Evolutionary conservation across 2,113 vertebrate genomes (phyloP).

Genomic region (Notarius quadriscutis): DNA sequence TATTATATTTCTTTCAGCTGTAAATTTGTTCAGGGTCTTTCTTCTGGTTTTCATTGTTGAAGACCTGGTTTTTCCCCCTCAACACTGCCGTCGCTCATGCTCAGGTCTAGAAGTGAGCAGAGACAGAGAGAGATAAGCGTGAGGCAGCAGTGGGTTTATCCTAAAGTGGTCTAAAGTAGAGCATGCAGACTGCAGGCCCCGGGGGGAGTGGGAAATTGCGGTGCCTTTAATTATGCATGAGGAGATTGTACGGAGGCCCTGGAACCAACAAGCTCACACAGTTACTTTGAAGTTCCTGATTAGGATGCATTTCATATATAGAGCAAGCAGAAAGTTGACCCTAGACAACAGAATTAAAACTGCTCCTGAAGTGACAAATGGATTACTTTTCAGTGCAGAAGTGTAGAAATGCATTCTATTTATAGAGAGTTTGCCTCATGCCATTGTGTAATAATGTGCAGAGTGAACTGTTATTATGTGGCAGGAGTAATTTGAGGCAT

Average conservation of each 20-base stretch:
- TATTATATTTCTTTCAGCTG: neutral
- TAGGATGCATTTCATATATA: slow-evolving; percentile 57
- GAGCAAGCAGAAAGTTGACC: slow-evolving; percentile 33
- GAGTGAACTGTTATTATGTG: neutral
- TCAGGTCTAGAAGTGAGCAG: neutral
- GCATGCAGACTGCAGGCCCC: slow-evolving; percentile 47
- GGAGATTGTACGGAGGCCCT: slow-evolving; percentile 56
- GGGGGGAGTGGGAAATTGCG: slow-evolving; percentile 53
- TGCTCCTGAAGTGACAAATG: slow-evolving; percentile 45
- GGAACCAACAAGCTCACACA: slow-evolving; percentile 57
- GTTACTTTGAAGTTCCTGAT: slow-evolving; percentile 62
- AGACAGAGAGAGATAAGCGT: slow-evolving; percentile 30
- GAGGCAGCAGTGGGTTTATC: slow-evolving; percentile 56
- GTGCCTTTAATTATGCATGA: slow-evolving; percentile 61
- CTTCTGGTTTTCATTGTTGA: neutral
- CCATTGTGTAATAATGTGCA: slow-evolving; percentile 26
- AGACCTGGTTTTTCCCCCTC: neutral
- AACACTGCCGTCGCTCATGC: neutral
- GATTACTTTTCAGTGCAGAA: slow-evolving; percentile 45
- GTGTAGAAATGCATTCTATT: slow-evolving; percentile 22
- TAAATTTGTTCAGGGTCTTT: slow-evolving; percentile 17
- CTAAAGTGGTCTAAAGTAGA: slow-evolving; percentile 58
- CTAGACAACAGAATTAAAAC: slow-evolving; percentile 45
- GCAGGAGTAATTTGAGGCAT: neutral
- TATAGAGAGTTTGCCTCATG: neutral